Percentiles rank a stretch among this genome's conserved stretches.
Conservation (phyloP, 2,888 invertebrate species). For the Drosophila neonasuta region DNA sequence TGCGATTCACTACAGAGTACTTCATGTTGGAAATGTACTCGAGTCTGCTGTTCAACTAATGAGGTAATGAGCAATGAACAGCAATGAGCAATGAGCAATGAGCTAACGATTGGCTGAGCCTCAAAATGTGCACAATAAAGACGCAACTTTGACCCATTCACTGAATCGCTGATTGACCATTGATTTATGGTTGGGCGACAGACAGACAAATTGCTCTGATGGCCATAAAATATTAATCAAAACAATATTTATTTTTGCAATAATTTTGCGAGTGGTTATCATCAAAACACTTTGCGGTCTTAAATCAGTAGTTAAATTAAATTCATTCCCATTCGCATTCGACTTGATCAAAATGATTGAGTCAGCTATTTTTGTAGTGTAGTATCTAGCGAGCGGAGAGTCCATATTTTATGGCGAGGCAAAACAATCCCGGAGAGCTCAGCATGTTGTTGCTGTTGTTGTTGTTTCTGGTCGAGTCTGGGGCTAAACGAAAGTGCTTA, state of each 20-base stretch:
- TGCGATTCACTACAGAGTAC: not conserved
- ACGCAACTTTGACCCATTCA: slow-evolving; percentile 13
- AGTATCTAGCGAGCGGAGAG: slow-evolving; percentile 1
- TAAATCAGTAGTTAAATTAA: slow-evolving; percentile 13
- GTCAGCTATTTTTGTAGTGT: not conserved
- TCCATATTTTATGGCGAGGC: slow-evolving; percentile 4
- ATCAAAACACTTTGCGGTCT: not conserved
- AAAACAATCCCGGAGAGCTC: slow-evolving; percentile 25
- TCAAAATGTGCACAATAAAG: slow-evolving; percentile 5
- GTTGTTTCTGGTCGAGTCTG: not conserved
- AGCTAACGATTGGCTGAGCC: slow-evolving; percentile 5
- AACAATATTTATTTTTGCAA: not conserved
- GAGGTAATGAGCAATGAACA: slow-evolving; percentile 12
- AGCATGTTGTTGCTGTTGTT: slow-evolving; percentile 4
- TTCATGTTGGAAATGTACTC: slow-evolving; percentile 4
- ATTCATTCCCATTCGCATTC: not conserved
- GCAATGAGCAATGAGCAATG: slow-evolving; percentile 13
- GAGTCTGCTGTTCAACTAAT: slow-evolving; percentile 2
- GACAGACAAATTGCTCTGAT: slow-evolving; percentile 7
- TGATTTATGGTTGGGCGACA: slow-evolving; percentile 11
- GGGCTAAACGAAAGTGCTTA: slow-evolving; percentile 23
- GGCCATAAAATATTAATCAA: slow-evolving; percentile 9
- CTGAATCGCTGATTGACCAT: slow-evolving; percentile 2
- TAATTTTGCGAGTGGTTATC: not conserved
- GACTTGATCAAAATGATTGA: slow-evolving; percentile 7